Conservation (phyloP, 2,888 invertebrate species). For the Lamproptera curius region DNA sequence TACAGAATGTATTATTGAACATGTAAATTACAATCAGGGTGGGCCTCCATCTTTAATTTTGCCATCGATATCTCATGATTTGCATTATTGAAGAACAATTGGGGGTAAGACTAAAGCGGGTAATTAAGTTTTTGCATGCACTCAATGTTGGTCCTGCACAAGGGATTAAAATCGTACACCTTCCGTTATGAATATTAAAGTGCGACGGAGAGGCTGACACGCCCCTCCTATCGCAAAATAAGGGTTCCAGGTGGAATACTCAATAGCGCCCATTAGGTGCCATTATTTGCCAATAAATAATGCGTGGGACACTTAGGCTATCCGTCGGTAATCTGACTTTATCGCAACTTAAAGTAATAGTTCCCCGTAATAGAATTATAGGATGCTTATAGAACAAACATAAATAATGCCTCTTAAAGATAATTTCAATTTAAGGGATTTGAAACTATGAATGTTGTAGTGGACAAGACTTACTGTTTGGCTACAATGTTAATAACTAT, state of each 20-base stretch:
- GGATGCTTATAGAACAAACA: slow-evolving; percentile 25
- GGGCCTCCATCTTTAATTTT: too few species aligned
- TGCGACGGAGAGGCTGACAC: slow-evolving; percentile 39
- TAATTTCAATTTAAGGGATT: slow-evolving; percentile 13
- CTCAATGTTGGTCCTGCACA: slow-evolving; percentile 46
- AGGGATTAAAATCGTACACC: slow-evolving; percentile 44
- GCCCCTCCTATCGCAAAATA: slow-evolving; percentile 52
- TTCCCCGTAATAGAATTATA: slow-evolving; percentile 52
- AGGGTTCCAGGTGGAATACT: slow-evolving; percentile 71
- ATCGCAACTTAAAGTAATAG: slow-evolving; percentile 44
- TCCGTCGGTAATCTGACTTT: slow-evolving; percentile 46
- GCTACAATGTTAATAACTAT: too few species aligned
- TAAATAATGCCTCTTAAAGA: slow-evolving; percentile 20
- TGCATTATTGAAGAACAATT: slow-evolving; percentile 67
- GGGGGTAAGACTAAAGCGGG: slow-evolving; percentile 67
- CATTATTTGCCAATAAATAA: slow-evolving; percentile 77
- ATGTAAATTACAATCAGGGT: background rate
- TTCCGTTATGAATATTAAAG: slow-evolving; percentile 66
- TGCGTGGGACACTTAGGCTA: slow-evolving; percentile 58
- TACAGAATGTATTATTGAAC: background rate
- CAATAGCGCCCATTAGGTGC: slow-evolving; percentile 74
- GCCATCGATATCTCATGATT: slow-evolving; percentile 60
- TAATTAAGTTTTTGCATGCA: slow-evolving; percentile 65
- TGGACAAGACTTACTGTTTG: too few species aligned
- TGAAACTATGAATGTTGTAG: too few species aligned